phyloP scores from a whole-genome alignment of 2,113 vertebrate species.

The Colossoma macropomum region DNA sequence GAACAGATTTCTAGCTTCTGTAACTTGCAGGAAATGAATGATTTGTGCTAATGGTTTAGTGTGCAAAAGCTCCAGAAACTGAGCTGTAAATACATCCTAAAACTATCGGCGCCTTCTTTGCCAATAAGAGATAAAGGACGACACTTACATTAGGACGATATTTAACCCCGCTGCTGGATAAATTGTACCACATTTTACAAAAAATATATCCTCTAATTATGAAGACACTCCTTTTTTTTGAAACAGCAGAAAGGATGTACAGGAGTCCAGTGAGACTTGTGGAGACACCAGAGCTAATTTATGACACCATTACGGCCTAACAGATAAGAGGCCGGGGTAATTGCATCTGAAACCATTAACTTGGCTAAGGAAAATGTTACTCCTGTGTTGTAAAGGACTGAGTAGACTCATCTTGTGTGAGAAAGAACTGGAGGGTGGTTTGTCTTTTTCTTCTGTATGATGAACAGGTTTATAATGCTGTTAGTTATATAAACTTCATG shows the following conservation, averaged over 20 bases:
- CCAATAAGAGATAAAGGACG: not conserved
- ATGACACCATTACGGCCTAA: slow-evolving; percentile 60
- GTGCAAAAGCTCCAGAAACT: not conserved
- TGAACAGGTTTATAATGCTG: not conserved
- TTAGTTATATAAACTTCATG: not conserved
- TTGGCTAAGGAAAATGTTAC: not conserved
- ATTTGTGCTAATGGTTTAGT: not conserved
- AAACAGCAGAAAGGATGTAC: slow-evolving; percentile 17
- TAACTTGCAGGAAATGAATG: not conserved
- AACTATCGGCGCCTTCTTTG: too few species aligned
- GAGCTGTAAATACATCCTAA: not conserved
- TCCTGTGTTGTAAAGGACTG: not conserved
- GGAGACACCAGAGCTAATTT: slow-evolving; percentile 61
- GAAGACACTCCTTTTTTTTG: slow-evolving; percentile 27
- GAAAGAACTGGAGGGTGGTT: not conserved
- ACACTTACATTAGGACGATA: slow-evolving; percentile 11
- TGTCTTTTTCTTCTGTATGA: not conserved
- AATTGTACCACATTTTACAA: slow-evolving; percentile 1
- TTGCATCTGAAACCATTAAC: slow-evolving; percentile 53
- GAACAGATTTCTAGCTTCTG: not conserved
- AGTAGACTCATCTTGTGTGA: slow-evolving; percentile 5
- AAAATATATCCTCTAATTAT: slow-evolving; percentile 18
- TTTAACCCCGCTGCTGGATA: slow-evolving; percentile 3
- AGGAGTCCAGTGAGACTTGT: slow-evolving; percentile 61
- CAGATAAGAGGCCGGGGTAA: slow-evolving; percentile 41